Conservation (phyloP, 2,113 vertebrate species). For the Vimba vimba region DNA sequence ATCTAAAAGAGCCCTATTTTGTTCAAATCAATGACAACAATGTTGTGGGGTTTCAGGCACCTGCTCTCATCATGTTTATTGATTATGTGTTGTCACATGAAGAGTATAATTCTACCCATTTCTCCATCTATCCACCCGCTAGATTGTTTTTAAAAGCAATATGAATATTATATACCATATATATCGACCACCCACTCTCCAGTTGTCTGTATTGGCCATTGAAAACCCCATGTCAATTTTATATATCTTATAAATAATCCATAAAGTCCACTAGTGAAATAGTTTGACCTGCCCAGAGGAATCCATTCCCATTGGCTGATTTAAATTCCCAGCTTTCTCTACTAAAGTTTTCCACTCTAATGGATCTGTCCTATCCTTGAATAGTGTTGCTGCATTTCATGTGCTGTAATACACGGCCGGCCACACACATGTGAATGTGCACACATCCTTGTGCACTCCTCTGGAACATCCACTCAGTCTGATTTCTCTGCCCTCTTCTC, state of each 20-base stretch:
- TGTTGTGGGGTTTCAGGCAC: neutral
- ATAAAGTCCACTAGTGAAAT: neutral
- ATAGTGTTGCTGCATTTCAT: neutral
- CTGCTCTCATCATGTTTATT: neutral
- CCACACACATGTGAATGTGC: neutral
- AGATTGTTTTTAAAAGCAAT: neutral
- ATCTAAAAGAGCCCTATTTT: neutral
- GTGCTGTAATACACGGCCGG: conserved; percentile 2
- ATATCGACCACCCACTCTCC: neutral
- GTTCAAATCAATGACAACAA: neutral
- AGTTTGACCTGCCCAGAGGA: neutral
- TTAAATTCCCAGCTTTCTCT: neutral
- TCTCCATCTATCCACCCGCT: neutral
- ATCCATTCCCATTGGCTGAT: conserved; percentile 4
- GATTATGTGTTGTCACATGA: neutral
- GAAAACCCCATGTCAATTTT: neutral
- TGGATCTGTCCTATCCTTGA: neutral
- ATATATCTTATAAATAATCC: neutral
- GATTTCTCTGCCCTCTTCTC: conserved; percentile 6
- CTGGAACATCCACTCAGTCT: conserved; percentile 9
- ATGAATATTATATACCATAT: conserved; percentile 12
- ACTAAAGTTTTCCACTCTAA: neutral
- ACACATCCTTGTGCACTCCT: neutral
- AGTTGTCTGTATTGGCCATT: neutral
- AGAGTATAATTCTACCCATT: neutral